Evolutionary conservation across 2,113 vertebrate species (phyloP), one percentile per base, ranked within the genome.

Genomic region (Leiothrix lutea): DNA sequence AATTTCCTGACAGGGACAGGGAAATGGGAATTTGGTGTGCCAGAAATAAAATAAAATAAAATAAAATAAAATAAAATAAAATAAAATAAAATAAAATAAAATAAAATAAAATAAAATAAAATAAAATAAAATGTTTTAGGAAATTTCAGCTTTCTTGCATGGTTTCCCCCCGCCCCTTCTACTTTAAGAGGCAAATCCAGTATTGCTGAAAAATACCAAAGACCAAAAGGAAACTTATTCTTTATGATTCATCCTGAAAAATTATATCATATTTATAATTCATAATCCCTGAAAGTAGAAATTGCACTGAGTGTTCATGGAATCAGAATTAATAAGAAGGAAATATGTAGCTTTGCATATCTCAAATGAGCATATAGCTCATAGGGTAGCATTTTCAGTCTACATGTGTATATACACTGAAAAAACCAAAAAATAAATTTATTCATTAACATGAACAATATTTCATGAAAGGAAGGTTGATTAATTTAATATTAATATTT

Each of bases 401-500:
- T 36, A 35, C 10, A 15, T 35, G 7, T 28, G 4, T 31, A 22
- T 22, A 44, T 53, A 26, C 5, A 1, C 40, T 81, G 36, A 75
- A 91, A 85, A 70, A 57, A 14, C 1, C 2, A 8, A 36, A 77
- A 64, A 19, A 47, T 0, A 48, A 65, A 61, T 26, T 6, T 74
- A 61, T 75, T 31, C 21, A 31, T 91, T 74, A 90, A 35, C 50
- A 83, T 80, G 50, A 83, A 53, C 50, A 80, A 47, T 60, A 86
- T 90, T 92, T 94, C 13, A 84, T 90, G 45, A 84, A 22, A 13
- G 88, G 18, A 77, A 53, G 19, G 72, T 86, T 91, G 71, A 89
- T 91, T 88, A 79, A 92, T 95, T 94, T 92, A 38, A 81, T 73
- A 83, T 38, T 92, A 70, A 74, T 85, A 73, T 91, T 94, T 94